A percentile compares a stretch with the other conserved stretches of the same genome.
Evolutionary conservation across 2,888 invertebrate species (phyloP).

Genomic region (Eupithecia exiguata): DNA sequence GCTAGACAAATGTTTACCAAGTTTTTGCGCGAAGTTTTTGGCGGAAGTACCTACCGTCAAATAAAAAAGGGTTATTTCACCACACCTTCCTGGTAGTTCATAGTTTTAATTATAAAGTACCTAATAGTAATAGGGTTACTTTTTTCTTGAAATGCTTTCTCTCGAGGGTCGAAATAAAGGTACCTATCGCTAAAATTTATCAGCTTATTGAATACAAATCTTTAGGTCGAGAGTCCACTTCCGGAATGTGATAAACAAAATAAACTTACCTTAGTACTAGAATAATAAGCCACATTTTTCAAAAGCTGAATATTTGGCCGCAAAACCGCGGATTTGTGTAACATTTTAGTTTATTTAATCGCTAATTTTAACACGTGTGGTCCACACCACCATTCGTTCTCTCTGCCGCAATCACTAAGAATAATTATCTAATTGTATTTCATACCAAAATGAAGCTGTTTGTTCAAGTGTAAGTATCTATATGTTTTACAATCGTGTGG

Average conservation of each 20-base stretch:
- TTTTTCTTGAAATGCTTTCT: no score
- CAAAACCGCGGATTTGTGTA: slow-evolving; percentile 66
- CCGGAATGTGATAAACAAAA: background rate
- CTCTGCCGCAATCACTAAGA: slow-evolving; percentile 30
- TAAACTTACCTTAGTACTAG: slow-evolving; percentile 65
- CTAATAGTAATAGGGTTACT: no score
- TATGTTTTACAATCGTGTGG: slow-evolving; percentile 30
- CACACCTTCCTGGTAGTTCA: background rate
- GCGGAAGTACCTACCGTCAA: slow-evolving; percentile 16
- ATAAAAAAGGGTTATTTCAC: slow-evolving; percentile 2
- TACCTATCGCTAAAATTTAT: background rate
- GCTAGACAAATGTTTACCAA: background rate
- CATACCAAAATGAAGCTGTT: slow-evolving; percentile 32
- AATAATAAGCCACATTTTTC: slow-evolving; percentile 66
- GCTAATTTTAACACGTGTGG: slow-evolving; percentile 49
- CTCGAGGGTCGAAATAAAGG: background rate
- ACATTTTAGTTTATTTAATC: slow-evolving; percentile 57
- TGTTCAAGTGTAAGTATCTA: slow-evolving; percentile 39
- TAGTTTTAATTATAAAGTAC: no score
- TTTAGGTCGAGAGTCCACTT: background rate
- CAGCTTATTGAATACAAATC: background rate
- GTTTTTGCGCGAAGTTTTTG: background rate
- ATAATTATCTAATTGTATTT: slow-evolving; percentile 39
- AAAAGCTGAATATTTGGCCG: slow-evolving; percentile 61
- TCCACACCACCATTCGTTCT: slow-evolving; percentile 51